These are phyloP conservation scores for Tychaedon coryphoeus DNA, from an alignment of 2,113 vertebrate genomes.

Conservation along the genomic window DNA sequence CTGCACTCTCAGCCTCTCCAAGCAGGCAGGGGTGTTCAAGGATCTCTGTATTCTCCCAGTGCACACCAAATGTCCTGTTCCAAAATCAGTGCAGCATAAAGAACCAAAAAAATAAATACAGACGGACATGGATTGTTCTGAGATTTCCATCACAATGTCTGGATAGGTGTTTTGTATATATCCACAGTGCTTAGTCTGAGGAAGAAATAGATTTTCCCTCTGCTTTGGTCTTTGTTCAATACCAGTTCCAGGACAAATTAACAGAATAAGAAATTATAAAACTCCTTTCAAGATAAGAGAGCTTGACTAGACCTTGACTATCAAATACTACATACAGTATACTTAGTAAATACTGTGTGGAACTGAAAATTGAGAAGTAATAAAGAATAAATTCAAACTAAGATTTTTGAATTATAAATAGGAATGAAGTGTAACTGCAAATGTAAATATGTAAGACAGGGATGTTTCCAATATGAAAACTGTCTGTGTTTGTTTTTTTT, in stretches of 20 bases:
- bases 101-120: not conserved
- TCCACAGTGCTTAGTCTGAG: not conserved
- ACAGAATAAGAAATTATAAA: not conserved
- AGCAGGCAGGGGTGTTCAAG: not conserved
- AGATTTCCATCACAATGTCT: not conserved
- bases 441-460: not conserved
- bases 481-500: not conserved
- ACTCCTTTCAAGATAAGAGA: not conserved
- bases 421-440: conserved; percentile 17
- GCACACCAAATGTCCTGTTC: not conserved
- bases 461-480: conserved; percentile 57
- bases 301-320: not conserved
- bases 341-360: not conserved
- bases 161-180: not conserved
- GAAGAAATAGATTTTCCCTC: not conserved
- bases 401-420: not conserved
- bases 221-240: not conserved
- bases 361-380: conserved; percentile 1
- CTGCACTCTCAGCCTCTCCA: not conserved
- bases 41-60: not conserved
- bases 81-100: not conserved
- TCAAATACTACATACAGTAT: not conserved
- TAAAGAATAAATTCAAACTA: not conserved
- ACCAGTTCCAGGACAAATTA: not conserved
- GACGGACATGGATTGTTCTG: not conserved